These are phyloP conservation scores for Volucella zonaria DNA, from an alignment of 2,888 invertebrate species.

Conservation along the genomic window DNA sequence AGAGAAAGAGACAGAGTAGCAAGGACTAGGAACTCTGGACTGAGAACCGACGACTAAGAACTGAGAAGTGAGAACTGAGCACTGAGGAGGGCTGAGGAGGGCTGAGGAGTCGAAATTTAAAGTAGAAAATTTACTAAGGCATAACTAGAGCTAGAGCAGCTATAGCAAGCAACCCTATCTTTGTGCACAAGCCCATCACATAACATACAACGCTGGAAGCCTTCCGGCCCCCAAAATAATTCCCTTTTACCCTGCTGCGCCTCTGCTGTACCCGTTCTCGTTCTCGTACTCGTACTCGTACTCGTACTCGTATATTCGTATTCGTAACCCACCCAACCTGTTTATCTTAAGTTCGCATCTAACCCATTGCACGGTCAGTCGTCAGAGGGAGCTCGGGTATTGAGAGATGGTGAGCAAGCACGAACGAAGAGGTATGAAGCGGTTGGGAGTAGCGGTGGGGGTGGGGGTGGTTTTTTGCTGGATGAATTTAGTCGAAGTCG, in stretches of 20 bases:
- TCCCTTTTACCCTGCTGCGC: conserved; percentile 26
- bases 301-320: too few relatives aligned
- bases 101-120: conserved; percentile 60
- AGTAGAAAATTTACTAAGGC: conserved; percentile 66
- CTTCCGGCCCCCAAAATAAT: conserved; percentile 69
- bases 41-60: too few relatives aligned
- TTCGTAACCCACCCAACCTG: conserved; percentile 62
- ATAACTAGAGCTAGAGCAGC: conserved; percentile 18
- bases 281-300: too few relatives aligned
- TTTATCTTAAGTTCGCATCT: conserved; percentile 74
- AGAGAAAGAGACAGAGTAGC: too few relatives aligned
- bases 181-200: conserved; percentile 51
- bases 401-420: conserved; percentile 24
- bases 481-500: conserved; percentile 57
- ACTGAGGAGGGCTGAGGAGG: conserved; percentile 2
- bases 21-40: too few relatives aligned
- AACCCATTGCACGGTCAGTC: conserved; percentile 74
- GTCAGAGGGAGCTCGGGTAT: conserved; percentile 52
- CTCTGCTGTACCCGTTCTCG: conserved; percentile 32
- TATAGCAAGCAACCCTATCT: conserved; percentile 34
- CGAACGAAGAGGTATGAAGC: not conserved
- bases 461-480: conserved; percentile 49
- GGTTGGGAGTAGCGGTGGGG: not conserved
- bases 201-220: conserved; percentile 35
- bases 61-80: too few relatives aligned